A percentile compares a stretch with the other conserved stretches of the same genome.
These are phyloP conservation scores for Crossocerus cetratus DNA, from an alignment of 2,888 invertebrate genomes.

Conservation along the genomic window DNA sequence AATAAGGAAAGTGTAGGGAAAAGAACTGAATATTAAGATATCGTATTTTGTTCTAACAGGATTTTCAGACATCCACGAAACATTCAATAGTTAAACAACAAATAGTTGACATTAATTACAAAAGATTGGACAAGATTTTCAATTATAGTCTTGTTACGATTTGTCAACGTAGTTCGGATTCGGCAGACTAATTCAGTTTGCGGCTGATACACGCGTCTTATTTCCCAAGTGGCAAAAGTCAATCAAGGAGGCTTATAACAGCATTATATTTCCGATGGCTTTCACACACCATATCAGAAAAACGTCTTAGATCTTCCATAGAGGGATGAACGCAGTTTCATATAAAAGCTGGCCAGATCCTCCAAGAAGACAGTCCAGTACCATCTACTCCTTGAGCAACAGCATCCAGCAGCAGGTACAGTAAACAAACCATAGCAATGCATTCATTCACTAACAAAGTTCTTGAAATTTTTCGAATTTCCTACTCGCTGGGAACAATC, in stretches of 20 bases:
- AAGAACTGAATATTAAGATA: too few species aligned
- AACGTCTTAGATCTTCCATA: constrained; percentile 27
- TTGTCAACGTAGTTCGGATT: too few species aligned
- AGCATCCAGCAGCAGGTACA: constrained; percentile 38
- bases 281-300: constrained; percentile 33
- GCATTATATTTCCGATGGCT: constrained; percentile 49
- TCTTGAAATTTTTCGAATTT: too few species aligned
- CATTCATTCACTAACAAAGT: too few species aligned
- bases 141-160: too few species aligned
- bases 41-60: too few species aligned
- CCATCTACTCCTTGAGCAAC: constrained; percentile 29
- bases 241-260: constrained; percentile 57
- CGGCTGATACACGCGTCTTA: constrained; percentile 21
- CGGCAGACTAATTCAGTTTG: background rate
- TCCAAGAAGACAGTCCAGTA: constrained; percentile 44
- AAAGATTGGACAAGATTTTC: too few species aligned
- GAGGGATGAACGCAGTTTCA: constrained; percentile 27
- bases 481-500: too few species aligned
- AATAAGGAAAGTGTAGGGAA: too few species aligned
- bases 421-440: background rate
- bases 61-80: too few species aligned
- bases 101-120: too few species aligned
- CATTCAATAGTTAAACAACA: too few species aligned
- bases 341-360: constrained; percentile 62
- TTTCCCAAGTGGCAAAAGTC: constrained; percentile 62